Percentiles rank a stretch among this genome's conserved stretches.
These are phyloP conservation scores for Oreortyx pictus DNA, from an alignment of 2,797 vertebrate genomes.

Conservation along the genomic window DNA sequence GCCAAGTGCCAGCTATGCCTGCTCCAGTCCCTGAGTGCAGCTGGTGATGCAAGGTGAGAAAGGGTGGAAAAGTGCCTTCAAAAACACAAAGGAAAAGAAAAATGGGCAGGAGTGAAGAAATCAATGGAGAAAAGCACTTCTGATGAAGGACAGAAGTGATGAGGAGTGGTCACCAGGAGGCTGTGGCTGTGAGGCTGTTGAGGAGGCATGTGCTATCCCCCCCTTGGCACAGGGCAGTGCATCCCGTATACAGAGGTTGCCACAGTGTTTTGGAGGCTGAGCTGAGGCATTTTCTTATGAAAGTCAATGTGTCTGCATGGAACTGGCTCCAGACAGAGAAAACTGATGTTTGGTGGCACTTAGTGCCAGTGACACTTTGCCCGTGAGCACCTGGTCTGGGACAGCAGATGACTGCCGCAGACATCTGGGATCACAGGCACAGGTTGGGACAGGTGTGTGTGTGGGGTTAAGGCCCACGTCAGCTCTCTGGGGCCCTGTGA, in stretches of 20 bases:
- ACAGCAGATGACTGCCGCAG: neutral
- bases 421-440: neutral
- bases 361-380: neutral
- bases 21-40: neutral
- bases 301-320: neutral
- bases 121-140: neutral
- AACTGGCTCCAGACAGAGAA: neutral
- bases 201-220: accelerated
- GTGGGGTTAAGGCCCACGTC: neutral
- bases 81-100: neutral
- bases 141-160: neutral
- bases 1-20: neutral
- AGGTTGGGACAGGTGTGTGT: neutral
- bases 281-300: neutral
- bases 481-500: neutral
- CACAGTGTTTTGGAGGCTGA: neutral
- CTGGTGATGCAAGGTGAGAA: neutral
- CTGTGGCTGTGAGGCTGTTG: neutral
- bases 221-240: neutral
- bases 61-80: neutral
- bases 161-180: neutral
- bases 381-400: neutral
- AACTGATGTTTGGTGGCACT: neutral
- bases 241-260: neutral
- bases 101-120: neutral